phyloP scores from a whole-genome alignment of 2,113 vertebrate species.

The Mormoops blainvillei region DNA sequence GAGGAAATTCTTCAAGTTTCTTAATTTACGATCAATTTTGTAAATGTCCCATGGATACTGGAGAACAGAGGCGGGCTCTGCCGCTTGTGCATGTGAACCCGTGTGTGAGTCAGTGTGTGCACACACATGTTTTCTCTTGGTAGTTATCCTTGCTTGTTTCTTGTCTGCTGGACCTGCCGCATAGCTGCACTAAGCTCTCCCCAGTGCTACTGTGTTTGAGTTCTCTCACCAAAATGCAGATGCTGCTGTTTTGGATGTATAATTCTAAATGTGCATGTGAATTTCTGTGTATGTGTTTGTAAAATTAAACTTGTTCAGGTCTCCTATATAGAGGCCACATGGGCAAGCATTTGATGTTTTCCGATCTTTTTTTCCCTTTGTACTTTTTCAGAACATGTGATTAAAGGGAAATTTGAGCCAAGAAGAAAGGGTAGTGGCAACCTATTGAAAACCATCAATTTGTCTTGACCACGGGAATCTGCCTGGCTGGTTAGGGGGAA shows the following conservation, averaged over 20 bases:
- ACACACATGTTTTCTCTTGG: not conserved
- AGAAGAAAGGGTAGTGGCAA: not conserved
- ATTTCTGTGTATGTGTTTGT: not conserved
- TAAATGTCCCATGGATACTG: not conserved
- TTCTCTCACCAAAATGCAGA: not conserved
- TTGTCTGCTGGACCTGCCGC: not conserved
- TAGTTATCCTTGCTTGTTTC: not conserved
- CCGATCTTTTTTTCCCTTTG: not conserved
- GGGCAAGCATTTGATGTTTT: not conserved
- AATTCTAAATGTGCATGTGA: not conserved
- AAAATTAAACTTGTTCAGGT: not conserved
- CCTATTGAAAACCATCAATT: conserved; percentile 19
- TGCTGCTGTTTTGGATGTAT: not conserved
- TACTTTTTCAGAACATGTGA: not conserved
- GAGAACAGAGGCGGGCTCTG: not conserved
- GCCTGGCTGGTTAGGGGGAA: not conserved
- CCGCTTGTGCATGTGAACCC: not conserved
- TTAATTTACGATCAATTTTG: not conserved
- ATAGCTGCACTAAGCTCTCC: not conserved
- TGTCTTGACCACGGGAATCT: not conserved
- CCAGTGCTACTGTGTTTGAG: not conserved
- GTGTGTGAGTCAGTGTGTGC: not conserved
- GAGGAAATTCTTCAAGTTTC: not conserved
- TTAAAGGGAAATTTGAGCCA: conserved; percentile 41
- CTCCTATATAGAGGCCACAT: not conserved